Base-by-base conservation (phyloP, 2,888 invertebrate species). In the Podotricha telesiphe region DNA sequence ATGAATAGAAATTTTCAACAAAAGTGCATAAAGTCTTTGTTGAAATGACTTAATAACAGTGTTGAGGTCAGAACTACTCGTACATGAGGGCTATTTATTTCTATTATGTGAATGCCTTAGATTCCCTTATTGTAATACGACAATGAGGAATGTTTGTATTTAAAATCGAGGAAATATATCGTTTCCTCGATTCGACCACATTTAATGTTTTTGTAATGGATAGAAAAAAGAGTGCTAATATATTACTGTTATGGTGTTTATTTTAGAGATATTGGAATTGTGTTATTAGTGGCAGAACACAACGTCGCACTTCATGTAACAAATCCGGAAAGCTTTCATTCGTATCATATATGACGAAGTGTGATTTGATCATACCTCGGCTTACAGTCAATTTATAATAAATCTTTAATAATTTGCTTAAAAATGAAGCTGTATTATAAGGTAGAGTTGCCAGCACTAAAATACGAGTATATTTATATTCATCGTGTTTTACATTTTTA, bases 401-500 rank as follows among this genome's bases (percentile, higher is more conserved):
- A 28, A 28, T 28, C 28, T 28, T 2, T 28, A 28, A 28, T 4
- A 28, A 2, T 4, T 28, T 6, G 28, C 6, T 28, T 28, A 28
- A 37, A 37, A 37, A 37, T 37, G 1, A 37, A 37, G 5, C 37
- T 37, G 37, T 37, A 1, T 37, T 37, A 8, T 34, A n/a, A 8
- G 13, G 17, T 17, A 11, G 17, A 55, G 55, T 55, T 55, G 34
- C n/a, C 55, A 34, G n/a, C 10, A 45, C 45, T 10, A 22, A 42
- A 59, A 45, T 13, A 13, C 42, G 2, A 13, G 42, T 42, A 45
- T 42, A 59, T 42, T 22, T 59, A 58, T 59, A 59, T 59, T 59
- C 59, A 59, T n/a, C 42, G 20, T 45, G 45, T 59, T 59, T 42
- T 22, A 58, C 19, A 59, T 59, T 45, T 59, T 59, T 59, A 59